Evolutionary conservation across 37 sponge, comb jelly and placozoan species (phyloP), one percentile per base, ranked within the genome.

Genomic region (Hormiphora californensis): DNA sequence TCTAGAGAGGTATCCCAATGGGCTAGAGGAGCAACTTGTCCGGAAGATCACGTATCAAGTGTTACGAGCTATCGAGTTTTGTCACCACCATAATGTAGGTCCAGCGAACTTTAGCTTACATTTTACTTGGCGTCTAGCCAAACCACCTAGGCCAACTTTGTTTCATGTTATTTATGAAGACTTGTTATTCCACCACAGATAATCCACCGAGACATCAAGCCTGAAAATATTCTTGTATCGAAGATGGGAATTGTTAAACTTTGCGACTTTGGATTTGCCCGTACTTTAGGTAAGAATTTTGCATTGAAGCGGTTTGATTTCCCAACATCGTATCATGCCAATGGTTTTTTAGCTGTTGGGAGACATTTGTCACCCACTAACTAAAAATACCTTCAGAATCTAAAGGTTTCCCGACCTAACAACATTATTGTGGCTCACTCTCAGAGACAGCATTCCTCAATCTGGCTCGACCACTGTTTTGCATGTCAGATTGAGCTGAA

Each of bases 251-350:
- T 98, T 11, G 95, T 98, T 36, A 98, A 98, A 63, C 63, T 98
- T 40, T 98, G 99, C 87, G 99, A 98, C 85, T 98, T 98, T 87
- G 99, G 99, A 0, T 98, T 98, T 93, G 99, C 99, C 15, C 34
- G 96, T 53, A 88, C 93, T 17, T 63, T 94, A 17, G 96, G 96
- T 93, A 73, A 89, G 67, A 65, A 30, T 28, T 22, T n/a, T n/a
- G n/a, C n/a, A n/a, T n/a, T n/a, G n/a, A n/a, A n/a, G n/a, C n/a
- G n/a, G n/a, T n/a, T n/a, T n/a, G n/a, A n/a, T n/a, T n/a, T n/a
- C n/a, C n/a, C n/a, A n/a, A n/a, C n/a, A n/a, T n/a, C n/a, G n/a
- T n/a, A n/a, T n/a, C n/a, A n/a, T n/a, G n/a, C n/a, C n/a, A n/a
- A n/a, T n/a, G n/a, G n/a, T n/a, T n/a, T n/a, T n/a, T n/a, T n/a